Base-by-base conservation (phyloP, 2,113 vertebrate genomes). In the Willisornis vidua region DNA sequence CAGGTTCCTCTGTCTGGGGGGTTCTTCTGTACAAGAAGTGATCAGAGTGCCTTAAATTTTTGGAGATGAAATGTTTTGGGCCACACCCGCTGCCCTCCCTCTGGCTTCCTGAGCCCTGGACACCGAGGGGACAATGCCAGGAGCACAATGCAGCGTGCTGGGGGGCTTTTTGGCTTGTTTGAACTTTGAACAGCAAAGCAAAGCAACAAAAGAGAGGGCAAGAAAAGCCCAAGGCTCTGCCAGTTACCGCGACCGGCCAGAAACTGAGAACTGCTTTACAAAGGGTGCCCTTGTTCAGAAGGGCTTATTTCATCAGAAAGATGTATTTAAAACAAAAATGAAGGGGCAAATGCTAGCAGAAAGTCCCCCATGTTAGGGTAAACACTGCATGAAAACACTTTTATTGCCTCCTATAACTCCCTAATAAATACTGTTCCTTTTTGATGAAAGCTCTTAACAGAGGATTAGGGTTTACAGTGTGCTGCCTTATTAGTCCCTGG, bases 131-230 rank as follows among this genome's bases (percentile, higher is more conserved):
- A 79, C 58, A 57, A n/a, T 9, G 75, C 84, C 78, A 33, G 92
- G 29, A 61, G 79, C 59, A 77, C 86, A 83, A 6, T 48, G 90
- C 43, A 6, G 41, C 85, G 59, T 57, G 58, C 83, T 49, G 86
- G 83, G 81, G 74, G 39, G 20, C 6, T 75, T 61, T 55, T 51
- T n/a, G 85, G 83, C 23, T 59, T 78, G 51, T 90, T 92, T 94
- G 90, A 93, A 84, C 93, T 92, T 81, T 6, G 76, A 57, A 43
- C 65, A 78, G 91, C 51, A 70, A 51, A 88, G 68, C 41, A 25
- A 61, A 96, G 65, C 24, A 5, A 90, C 90, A 89, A 87, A 94
- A 35, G 90, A 54, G 80, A 85, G 80, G 91, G 52, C 29, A 19
- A 93, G 94, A 61, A 41, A 65, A 90, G 86, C 70, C 3, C 15